Evolutionary conservation across 2,113 vertebrate species (phyloP).

Genomic region (Oncorhynchus mykiss): DNA sequence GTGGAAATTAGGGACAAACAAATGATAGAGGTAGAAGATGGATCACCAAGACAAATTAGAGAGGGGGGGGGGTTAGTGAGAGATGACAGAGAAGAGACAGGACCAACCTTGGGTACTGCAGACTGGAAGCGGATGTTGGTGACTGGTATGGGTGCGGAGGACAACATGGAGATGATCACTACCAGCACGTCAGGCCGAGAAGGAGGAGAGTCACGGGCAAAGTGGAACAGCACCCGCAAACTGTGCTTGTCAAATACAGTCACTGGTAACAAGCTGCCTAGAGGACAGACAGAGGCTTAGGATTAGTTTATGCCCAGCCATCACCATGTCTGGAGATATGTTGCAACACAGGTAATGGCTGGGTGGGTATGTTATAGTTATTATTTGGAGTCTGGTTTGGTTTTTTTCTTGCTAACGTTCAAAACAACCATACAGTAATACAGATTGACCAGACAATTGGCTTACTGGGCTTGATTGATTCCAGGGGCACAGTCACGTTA

Average conservation of each 20-base stretch:
- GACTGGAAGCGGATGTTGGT: slow-evolving; percentile 93
- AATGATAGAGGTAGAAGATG: not conserved
- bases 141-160: slow-evolving; percentile 87
- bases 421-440: not conserved
- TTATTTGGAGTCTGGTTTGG: not conserved
- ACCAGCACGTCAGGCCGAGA: slow-evolving; percentile 88
- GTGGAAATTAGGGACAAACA: not conserved
- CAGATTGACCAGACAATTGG: not conserved
- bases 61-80: not conserved
- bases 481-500: slow-evolving; percentile 87
- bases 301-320: not conserved
- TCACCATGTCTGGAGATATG: no score
- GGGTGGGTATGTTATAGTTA: not conserved
- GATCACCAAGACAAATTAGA: no score
- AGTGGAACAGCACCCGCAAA: slow-evolving; percentile 93
- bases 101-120: slow-evolving; percentile 87
- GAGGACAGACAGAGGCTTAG: not conserved
- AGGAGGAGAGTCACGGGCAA: slow-evolving; percentile 84
- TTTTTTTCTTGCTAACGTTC: not conserved
- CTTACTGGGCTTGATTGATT: slow-evolving; percentile 97
- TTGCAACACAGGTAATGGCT: no score
- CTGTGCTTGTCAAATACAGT: slow-evolving; percentile 93
- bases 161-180: slow-evolving; percentile 97
- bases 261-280: slow-evolving; percentile 92
- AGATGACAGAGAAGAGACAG: not conserved